Conservation (phyloP, 2,113 vertebrate genomes). For the Condylura cristata region DNA sequence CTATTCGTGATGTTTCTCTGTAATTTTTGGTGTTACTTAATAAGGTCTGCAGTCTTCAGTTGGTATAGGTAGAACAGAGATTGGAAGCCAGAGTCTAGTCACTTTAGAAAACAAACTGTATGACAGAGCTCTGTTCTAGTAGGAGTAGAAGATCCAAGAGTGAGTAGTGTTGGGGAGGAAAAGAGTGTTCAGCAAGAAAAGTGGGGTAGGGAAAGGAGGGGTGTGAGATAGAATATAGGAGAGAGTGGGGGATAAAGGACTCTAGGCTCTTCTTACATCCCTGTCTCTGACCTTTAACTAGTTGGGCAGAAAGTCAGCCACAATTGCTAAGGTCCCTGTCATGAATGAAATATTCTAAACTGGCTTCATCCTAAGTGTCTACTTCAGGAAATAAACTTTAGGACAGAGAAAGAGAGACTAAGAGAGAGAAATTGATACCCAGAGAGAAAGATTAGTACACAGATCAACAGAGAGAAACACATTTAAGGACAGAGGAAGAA, state of each 20-base stretch:
- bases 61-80: neutral
- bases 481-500: neutral
- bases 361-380: neutral
- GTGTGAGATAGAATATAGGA: neutral
- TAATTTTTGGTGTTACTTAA: neutral
- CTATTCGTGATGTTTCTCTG: neutral
- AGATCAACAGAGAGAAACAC: neutral
- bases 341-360: neutral
- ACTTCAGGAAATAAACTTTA: neutral
- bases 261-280: neutral
- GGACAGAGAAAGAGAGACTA: neutral
- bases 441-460: neutral
- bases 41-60: neutral
- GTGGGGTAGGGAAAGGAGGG: no score
- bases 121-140: no score
- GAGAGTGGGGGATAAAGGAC: neutral
- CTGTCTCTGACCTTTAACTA: neutral
- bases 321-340: neutral
- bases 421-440: neutral
- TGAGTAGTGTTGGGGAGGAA: neutral
- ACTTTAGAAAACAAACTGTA: no score
- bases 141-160: neutral
- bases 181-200: neutral
- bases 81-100: neutral
- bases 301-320: neutral